Evolutionary conservation across 1,140 invertebrate species (phyloP).

Genomic region (Penaeus chinensis): DNA sequence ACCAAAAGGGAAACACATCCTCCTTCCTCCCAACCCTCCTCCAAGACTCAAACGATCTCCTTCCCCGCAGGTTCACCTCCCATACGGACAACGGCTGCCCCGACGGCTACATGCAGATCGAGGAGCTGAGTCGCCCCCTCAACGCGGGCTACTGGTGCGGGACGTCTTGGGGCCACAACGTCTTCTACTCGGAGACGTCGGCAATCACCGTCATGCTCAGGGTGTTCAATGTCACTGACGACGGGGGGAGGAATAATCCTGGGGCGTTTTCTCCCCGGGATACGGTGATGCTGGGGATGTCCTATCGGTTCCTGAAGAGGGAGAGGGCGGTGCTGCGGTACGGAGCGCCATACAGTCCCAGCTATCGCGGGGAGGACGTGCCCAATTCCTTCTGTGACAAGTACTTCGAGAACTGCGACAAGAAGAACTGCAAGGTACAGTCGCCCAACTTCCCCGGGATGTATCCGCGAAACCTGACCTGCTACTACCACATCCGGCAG

Average conservation of each 20-base stretch:
- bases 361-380: constrained; percentile 83
- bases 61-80: constrained; percentile 57
- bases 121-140: constrained; percentile 77
- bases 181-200: constrained; percentile 85
- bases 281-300: constrained; percentile 75
- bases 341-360: constrained; percentile 71
- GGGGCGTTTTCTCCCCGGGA: constrained; percentile 52
- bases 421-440: constrained; percentile 85
- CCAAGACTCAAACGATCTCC: constrained; percentile 62
- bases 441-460: constrained; percentile 88
- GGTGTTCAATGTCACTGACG: constrained; percentile 76
- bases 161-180: constrained; percentile 84
- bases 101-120: constrained; percentile 82
- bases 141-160: constrained; percentile 88
- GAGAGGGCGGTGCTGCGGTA: constrained; percentile 81
- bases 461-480: constrained; percentile 86
- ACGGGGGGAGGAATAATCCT: constrained; percentile 66
- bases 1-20: too few species aligned
- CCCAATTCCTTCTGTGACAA: constrained; percentile 87
- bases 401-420: constrained; percentile 89
- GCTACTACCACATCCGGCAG: constrained; percentile 81
- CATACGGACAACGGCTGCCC: constrained; percentile 62
- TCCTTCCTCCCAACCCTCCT: too few species aligned
- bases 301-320: constrained; percentile 82
- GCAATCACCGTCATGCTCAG: constrained; percentile 81